phyloP scores from a whole-genome alignment of 1,140 invertebrate genomes.

The Hydropsyche tenuis region DNA sequence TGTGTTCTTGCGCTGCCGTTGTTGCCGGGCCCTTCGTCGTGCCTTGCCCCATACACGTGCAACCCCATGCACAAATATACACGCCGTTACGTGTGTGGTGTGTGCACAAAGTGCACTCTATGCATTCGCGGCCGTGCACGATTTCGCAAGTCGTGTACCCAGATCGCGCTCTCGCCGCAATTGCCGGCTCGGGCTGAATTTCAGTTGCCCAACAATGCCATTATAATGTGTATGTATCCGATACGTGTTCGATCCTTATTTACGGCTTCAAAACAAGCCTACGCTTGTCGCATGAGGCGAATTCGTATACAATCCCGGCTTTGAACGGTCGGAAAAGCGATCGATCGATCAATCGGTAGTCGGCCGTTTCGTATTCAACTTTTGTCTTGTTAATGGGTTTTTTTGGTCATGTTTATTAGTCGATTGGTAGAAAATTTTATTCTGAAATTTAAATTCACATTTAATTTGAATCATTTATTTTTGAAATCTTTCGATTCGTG shows the following conservation, averaged over 20 bases:
- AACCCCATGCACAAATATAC: too few species aligned
- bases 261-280: slow-evolving; percentile 17
- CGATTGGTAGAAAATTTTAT: too few species aligned
- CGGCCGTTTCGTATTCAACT: too few species aligned
- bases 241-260: slow-evolving; percentile 37
- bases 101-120: background rate
- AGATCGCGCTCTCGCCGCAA: background rate
- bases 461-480: too few species aligned
- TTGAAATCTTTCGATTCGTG: too few species aligned
- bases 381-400: too few species aligned
- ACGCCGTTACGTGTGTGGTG: too few species aligned
- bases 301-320: background rate
- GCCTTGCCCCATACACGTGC: background rate
- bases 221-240: slow-evolving; percentile 1
- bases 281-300: background rate
- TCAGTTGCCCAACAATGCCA: slow-evolving; percentile 36
- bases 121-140: slow-evolving; percentile 26
- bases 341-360: too few species aligned
- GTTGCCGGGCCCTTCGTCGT: slow-evolving; percentile 1
- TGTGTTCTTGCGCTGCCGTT: background rate
- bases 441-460: too few species aligned
- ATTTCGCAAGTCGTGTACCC: slow-evolving; percentile 39
- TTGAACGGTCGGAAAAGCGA: too few species aligned
- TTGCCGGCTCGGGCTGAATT: slow-evolving; percentile 15
- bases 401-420: too few species aligned